Evolutionary conservation across 2,797 vertebrate genomes (phyloP).

Genomic region (Cottoperca gobio): DNA sequence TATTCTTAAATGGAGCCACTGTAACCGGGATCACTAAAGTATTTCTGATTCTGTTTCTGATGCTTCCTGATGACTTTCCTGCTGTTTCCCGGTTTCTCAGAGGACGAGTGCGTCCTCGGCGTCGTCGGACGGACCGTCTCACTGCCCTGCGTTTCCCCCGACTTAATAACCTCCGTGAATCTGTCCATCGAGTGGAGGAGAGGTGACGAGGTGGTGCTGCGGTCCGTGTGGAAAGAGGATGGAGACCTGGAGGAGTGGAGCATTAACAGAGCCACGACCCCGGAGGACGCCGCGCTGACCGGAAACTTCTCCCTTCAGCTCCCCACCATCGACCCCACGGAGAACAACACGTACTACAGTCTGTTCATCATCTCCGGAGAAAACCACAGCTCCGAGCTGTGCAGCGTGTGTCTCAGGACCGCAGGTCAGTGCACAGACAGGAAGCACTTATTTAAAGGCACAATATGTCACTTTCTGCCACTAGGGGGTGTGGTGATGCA

Average conservation of each 20-base stretch:
- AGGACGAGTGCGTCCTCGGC: constrained; percentile 65
- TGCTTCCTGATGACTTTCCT: background rate
- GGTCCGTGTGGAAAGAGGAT: constrained; percentile 50
- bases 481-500: too few species aligned
- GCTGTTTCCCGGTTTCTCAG: constrained; percentile 40
- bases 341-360: constrained; percentile 50
- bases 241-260: constrained; percentile 46
- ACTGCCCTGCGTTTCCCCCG: constrained; percentile 69
- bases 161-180: constrained; percentile 32
- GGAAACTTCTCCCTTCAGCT: constrained; percentile 77
- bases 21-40: too few species aligned
- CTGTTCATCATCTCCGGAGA: constrained; percentile 50
- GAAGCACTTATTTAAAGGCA: too few species aligned
- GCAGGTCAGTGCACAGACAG: constrained; percentile 82
- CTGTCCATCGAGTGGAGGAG: constrained; percentile 76
- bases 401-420: constrained; percentile 69
- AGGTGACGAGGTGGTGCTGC: constrained; percentile 58
- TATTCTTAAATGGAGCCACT: too few species aligned
- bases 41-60: too few species aligned
- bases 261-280: constrained; percentile 29
- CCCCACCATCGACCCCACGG: constrained; percentile 31
- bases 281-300: constrained; percentile 35
- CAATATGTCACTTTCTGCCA: too few species aligned
- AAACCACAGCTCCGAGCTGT: constrained; percentile 55
- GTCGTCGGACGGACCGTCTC: constrained; percentile 50